phyloP scores from a whole-genome alignment of 2,888 invertebrate genomes.

The Tenthredo notha region DNA sequence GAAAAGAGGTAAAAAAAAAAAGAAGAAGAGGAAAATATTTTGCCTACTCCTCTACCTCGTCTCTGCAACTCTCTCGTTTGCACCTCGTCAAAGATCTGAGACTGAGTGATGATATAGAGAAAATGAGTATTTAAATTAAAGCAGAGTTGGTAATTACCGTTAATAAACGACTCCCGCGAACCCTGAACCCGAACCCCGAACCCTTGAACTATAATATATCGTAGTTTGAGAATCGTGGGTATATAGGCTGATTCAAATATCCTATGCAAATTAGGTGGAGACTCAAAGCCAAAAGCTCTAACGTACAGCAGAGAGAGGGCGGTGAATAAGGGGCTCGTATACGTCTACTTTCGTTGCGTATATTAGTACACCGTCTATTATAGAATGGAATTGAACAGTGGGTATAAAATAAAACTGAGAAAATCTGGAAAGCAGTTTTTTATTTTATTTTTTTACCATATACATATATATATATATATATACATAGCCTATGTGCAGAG shows the following conservation, averaged over 20 bases:
- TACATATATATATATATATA: background rate
- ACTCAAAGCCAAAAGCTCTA: background rate
- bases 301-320: background rate
- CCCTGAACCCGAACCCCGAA: slow-evolving; percentile 40
- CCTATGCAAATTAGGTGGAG: slow-evolving; percentile 70
- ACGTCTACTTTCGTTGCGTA: background rate
- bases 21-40: background rate
- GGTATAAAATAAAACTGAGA: slow-evolving; percentile 7
- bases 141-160: slow-evolving; percentile 6
- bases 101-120: background rate
- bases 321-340: background rate
- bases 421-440: slow-evolving; percentile 11
- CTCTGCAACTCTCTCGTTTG: background rate
- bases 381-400: background rate
- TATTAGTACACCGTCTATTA: background rate
- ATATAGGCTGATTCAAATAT: slow-evolving; percentile 69
- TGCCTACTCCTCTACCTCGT: background rate
- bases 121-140: slow-evolving; percentile 4
- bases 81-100: background rate
- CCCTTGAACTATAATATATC: slow-evolving; percentile 37
- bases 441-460: background rate
- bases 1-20: background rate
- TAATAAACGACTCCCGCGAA: background rate
- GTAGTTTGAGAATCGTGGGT: slow-evolving; percentile 60
- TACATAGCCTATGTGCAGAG: background rate